These are phyloP conservation scores for Perca flavescens DNA, from an alignment of 2,113 vertebrate species.

Conservation along the genomic window DNA sequence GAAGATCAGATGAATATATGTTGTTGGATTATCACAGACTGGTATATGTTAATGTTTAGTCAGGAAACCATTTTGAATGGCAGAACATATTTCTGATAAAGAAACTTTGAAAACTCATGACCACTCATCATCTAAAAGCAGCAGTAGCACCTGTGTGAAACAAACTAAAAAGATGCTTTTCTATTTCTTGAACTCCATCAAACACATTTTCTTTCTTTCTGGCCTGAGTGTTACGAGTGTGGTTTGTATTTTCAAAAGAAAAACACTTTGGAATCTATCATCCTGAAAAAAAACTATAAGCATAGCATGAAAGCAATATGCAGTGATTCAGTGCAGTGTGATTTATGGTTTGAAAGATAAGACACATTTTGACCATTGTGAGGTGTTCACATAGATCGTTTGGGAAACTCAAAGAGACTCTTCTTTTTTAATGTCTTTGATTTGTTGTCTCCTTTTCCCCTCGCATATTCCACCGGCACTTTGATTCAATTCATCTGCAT, in stretches of 20 bases:
- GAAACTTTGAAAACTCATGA: too few species aligned
- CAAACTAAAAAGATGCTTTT: neutral
- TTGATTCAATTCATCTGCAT: slow-evolving; percentile 1
- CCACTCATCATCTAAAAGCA: too few species aligned
- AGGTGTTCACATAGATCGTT: neutral
- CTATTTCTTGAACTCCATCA: neutral
- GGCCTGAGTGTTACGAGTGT: too few species aligned
- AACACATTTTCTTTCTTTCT: neutral
- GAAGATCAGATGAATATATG: too few species aligned
- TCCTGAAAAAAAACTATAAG: slow-evolving; percentile 18
- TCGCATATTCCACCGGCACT: neutral
- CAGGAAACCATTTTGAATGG: too few species aligned
- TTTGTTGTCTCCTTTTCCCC: slow-evolving; percentile 16
- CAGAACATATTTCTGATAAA: too few species aligned
- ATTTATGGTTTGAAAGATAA: slow-evolving; percentile 15
- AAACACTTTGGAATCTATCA: neutral
- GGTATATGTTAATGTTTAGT: too few species aligned
- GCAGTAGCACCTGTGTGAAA: too few species aligned
- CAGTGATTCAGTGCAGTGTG: neutral
- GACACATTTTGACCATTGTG: slow-evolving; percentile 12
- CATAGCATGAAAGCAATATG: neutral
- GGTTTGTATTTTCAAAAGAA: too few species aligned
- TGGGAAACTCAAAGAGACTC: slow-evolving; percentile 6
- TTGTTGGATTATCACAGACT: too few species aligned
- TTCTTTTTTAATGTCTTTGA: slow-evolving; percentile 23